A percentile compares a stretch with the other conserved stretches of the same genome.
These are phyloP conservation scores for Drosophila lacertosa DNA, from an alignment of 1,140 invertebrate species.

Conservation along the genomic window DNA sequence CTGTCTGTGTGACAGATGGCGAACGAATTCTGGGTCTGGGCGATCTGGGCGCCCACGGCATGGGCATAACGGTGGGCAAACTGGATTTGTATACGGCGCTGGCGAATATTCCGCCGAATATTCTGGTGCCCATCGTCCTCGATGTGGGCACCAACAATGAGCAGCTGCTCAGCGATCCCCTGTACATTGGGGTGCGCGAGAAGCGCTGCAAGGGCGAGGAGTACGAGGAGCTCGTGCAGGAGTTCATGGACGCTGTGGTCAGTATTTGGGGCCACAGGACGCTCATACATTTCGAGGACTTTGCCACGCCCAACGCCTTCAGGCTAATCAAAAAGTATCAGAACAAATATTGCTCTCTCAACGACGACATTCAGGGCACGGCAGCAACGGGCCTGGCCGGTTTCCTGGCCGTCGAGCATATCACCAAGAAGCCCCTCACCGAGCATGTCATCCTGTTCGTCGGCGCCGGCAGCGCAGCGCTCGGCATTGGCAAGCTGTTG, in stretches of 20 bases:
- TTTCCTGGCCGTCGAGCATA: constrained; percentile 90
- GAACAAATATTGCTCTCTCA: constrained; percentile 95
- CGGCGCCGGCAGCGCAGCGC: constrained; percentile 95
- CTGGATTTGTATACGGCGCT: constrained; percentile 96
- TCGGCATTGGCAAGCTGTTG: constrained; percentile 95
- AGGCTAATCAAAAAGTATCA: constrained; percentile 94
- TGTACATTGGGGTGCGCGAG: constrained; percentile 97
- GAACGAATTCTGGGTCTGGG: constrained; percentile 97
- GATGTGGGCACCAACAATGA: constrained; percentile 97
- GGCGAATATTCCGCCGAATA: constrained; percentile 94
- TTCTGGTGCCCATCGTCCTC: constrained; percentile 94
- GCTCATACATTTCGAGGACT: constrained; percentile 98
- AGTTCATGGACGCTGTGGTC: constrained; percentile 98
- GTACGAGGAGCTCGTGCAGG: constrained; percentile 98
- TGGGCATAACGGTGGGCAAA: constrained; percentile 99
- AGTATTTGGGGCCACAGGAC: constrained; percentile 92
- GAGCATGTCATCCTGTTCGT: constrained; percentile 95
- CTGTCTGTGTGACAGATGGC: constrained; percentile 97
- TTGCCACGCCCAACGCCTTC: constrained; percentile 97
- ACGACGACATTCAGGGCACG: constrained; percentile 99
- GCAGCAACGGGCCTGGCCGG: constrained; percentile 96
- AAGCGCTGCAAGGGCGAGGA: constrained; percentile 91
- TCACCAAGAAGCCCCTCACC: constrained; percentile 91
- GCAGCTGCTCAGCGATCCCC: constrained; percentile 92
- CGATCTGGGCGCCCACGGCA: constrained; percentile 96